Percentiles rank a stretch among this genome's conserved stretches.
Evolutionary conservation across 1,140 invertebrate genomes (phyloP).

Genomic region (Periplaneta americana): DNA sequence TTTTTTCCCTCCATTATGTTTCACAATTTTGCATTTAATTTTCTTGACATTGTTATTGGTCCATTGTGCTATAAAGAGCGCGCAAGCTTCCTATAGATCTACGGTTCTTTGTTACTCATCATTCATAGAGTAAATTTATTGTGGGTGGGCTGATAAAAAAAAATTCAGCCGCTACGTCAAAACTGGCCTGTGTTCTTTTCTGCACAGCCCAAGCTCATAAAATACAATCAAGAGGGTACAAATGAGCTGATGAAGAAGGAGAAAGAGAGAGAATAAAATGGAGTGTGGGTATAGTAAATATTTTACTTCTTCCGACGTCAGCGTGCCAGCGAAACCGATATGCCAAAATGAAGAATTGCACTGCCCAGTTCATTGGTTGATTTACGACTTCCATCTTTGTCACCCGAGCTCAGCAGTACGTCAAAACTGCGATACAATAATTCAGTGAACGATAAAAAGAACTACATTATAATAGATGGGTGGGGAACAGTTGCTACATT

Average conservation of each 20-base stretch:
- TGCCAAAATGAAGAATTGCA: background rate
- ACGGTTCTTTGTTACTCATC: background rate
- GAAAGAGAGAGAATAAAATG: background rate
- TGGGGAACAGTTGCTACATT: too few species aligned
- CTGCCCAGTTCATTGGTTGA: background rate
- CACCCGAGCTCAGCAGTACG: background rate
- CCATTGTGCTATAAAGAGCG: background rate
- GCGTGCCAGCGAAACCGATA: background rate
- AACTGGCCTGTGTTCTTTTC: background rate
- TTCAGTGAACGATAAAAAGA: background rate
- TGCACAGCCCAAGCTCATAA: background rate
- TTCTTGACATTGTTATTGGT: background rate
- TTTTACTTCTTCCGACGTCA: background rate
- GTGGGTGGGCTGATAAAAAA: background rate
- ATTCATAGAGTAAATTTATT: background rate
- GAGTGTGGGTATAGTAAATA: background rate
- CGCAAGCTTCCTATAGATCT: background rate
- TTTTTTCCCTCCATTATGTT: background rate
- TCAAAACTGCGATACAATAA: background rate
- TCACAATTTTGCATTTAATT: background rate
- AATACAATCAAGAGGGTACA: background rate
- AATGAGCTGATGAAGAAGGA: background rate
- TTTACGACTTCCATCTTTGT: background rate
- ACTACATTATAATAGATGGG: too few species aligned
- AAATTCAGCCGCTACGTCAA: background rate